phyloP scores from a whole-genome alignment of 2,797 vertebrate genomes.

The Cephalopachus bancanus region DNA sequence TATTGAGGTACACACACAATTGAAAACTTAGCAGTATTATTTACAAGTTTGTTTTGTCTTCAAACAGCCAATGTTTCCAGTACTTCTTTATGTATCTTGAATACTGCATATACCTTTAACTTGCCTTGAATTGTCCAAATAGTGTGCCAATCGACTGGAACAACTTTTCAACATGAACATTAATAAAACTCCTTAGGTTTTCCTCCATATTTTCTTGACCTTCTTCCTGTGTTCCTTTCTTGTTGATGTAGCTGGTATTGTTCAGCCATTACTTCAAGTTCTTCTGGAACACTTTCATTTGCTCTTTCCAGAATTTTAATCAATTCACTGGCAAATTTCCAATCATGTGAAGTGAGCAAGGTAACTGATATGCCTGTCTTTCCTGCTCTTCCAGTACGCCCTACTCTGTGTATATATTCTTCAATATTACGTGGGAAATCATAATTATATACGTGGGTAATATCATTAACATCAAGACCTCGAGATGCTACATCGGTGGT shows the following conservation, averaged over 20 bases:
- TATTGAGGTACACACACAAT: constrained; percentile 30
- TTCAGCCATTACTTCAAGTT: neutral
- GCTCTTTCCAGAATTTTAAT: constrained; percentile 94
- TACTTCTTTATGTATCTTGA: neutral
- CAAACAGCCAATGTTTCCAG: neutral
- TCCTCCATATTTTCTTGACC: neutral
- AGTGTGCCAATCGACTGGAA: neutral
- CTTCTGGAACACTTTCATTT: constrained; percentile 88
- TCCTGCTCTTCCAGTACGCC: constrained; percentile 95
- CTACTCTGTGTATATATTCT: constrained; percentile 96
- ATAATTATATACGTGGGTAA: constrained; percentile 96
- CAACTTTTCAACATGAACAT: neutral
- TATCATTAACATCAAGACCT: constrained; percentile 94
- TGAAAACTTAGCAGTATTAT: neutral
- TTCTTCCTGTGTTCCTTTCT: neutral
- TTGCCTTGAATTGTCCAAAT: neutral
- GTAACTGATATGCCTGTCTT: constrained; percentile 92
- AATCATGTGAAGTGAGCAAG: constrained; percentile 92
- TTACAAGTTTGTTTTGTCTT: neutral
- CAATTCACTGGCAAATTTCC: constrained; percentile 92
- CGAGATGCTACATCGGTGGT: constrained; percentile 95
- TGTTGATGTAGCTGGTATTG: neutral
- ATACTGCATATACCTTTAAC: neutral
- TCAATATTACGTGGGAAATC: constrained; percentile 96
- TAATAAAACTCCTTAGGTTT: neutral